Conservation (phyloP, 1,140 invertebrate species). For the Drosophila takahashii region DNA sequence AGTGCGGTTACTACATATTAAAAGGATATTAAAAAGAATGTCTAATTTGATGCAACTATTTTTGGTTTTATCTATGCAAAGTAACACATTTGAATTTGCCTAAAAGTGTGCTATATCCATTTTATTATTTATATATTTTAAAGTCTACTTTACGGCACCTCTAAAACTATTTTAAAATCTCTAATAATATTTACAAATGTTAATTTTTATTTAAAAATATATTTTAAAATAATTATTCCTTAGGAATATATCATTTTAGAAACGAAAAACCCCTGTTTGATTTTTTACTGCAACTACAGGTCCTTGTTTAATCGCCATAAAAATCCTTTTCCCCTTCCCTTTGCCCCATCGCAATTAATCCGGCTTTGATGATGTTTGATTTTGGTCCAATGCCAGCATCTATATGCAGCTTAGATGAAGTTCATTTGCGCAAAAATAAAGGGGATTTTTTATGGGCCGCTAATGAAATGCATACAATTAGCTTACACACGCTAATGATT, state of each 20-base stretch:
- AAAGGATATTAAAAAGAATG: too few species aligned
- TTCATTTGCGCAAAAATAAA: not conserved
- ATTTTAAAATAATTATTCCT: too few species aligned
- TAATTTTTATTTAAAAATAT: too few species aligned
- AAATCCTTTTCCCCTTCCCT: not conserved
- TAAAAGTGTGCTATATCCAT: too few species aligned
- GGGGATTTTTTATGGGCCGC: slow-evolving; percentile 49
- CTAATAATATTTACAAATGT: too few species aligned
- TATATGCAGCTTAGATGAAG: slow-evolving; percentile 7
- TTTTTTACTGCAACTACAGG: not conserved
- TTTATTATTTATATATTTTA: too few species aligned
- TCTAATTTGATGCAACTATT: too few species aligned
- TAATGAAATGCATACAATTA: slow-evolving; percentile 76
- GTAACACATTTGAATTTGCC: too few species aligned
- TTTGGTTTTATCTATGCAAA: too few species aligned
- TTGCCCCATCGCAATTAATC: slow-evolving; percentile 50
- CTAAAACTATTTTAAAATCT: too few species aligned
- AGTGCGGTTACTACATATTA: not conserved
- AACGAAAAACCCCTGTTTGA: not conserved
- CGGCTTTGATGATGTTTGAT: slow-evolving; percentile 68
- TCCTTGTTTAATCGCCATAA: not conserved
- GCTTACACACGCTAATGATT: slow-evolving; percentile 75
- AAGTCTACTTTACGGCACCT: too few species aligned
- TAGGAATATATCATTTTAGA: not conserved
- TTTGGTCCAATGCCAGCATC: slow-evolving; percentile 28